phyloP scores from a whole-genome alignment of 1,140 invertebrate species.

The Spodoptera litura region DNA sequence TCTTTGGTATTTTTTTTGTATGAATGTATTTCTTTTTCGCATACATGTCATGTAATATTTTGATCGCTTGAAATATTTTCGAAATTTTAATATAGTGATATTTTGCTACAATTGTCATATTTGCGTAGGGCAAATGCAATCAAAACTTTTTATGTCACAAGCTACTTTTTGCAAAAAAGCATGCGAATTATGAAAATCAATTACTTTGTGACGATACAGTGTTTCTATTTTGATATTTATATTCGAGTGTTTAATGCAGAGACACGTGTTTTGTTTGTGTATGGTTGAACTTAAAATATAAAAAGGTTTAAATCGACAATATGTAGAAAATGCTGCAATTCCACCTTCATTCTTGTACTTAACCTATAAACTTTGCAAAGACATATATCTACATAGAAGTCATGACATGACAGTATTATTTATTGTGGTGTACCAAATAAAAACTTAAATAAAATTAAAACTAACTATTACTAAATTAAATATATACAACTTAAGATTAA shows the following conservation, averaged over 20 bases:
- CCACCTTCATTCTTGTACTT: conserved; percentile 1
- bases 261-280: conserved; percentile 6
- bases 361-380: neutral
- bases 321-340: conserved; percentile 9
- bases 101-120: conserved; percentile 4
- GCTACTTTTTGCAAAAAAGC: conserved; percentile 1
- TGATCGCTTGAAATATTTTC: conserved; percentile 1
- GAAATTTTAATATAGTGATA: neutral
- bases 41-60: neutral
- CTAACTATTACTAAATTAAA: too few relatives aligned
- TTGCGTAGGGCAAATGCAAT: conserved; percentile 1
- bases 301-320: conserved; percentile 11
- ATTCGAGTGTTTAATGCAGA: conserved; percentile 7
- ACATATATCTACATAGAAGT: too few relatives aligned
- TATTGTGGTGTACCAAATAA: too few relatives aligned
- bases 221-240: conserved; percentile 13
- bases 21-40: too few relatives aligned
- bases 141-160: neutral
- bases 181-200: conserved; percentile 12
- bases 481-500: too few relatives aligned
- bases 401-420: too few relatives aligned
- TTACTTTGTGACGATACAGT: conserved; percentile 3
- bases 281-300: conserved; percentile 11
- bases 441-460: too few relatives aligned
- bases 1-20: too few relatives aligned